Conservation (phyloP, 2,888 invertebrate genomes). For the Chaitophorus viminalis region DNA sequence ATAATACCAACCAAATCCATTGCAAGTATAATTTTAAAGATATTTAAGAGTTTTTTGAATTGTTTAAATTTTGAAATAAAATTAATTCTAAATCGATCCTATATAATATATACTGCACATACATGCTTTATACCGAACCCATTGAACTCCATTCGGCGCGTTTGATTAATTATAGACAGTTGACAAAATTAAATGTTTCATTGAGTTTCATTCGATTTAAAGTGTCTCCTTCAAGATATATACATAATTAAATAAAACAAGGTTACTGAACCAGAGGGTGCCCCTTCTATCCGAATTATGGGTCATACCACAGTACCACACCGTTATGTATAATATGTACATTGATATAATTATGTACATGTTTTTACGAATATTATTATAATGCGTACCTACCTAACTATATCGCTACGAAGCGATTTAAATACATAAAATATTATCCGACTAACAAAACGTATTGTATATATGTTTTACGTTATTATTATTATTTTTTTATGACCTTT, state of each 20-base stretch:
- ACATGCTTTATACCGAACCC: too few relatives aligned
- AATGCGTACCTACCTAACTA: background rate
- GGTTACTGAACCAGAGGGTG: constrained; percentile 13
- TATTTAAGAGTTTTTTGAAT: too few relatives aligned
- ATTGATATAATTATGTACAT: background rate
- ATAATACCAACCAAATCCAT: too few relatives aligned
- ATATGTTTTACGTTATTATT: constrained; percentile 32
- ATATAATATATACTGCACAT: too few relatives aligned
- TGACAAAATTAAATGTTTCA: background rate
- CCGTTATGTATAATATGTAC: background rate
- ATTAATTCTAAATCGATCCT: too few relatives aligned
- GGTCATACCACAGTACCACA: constrained; percentile 37
- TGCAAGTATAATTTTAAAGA: too few relatives aligned
- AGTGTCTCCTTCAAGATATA: background rate
- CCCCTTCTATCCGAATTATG: background rate
- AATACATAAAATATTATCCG: constrained; percentile 27
- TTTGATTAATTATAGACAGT: background rate
- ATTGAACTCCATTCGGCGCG: background rate
- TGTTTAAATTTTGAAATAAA: too few relatives aligned
- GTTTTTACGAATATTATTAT: constrained; percentile 19
- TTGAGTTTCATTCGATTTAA: background rate
- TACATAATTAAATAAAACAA: constrained; percentile 16
- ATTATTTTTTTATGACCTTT: constrained; percentile 50
- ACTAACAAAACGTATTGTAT: constrained; percentile 17
- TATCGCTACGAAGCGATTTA: constrained; percentile 2